Conservation (phyloP, 1,140 invertebrate species). For the Nephila pilipes region DNA sequence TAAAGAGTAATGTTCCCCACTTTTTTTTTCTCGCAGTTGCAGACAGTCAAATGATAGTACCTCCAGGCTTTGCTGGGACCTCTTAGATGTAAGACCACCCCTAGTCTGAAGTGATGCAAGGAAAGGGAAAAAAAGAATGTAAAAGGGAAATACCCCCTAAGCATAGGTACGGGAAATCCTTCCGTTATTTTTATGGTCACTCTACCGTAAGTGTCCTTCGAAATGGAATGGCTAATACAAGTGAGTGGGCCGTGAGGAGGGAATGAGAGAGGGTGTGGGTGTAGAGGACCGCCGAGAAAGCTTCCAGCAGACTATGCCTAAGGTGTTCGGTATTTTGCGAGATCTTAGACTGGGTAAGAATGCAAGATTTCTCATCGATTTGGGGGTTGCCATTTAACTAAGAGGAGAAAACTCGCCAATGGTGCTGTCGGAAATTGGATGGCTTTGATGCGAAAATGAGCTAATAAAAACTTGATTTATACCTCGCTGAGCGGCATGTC, state of each 20-base stretch:
- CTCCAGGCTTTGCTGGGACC: slow-evolving; percentile 34
- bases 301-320: slow-evolving; percentile 3
- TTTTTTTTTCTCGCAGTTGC: not conserved
- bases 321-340: slow-evolving; percentile 65
- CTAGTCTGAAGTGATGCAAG: slow-evolving; percentile 12
- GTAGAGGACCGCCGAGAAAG: slow-evolving; percentile 9
- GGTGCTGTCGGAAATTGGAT: not conserved
- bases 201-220: slow-evolving; percentile 72
- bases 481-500: not conserved
- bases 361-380: slow-evolving; percentile 76
- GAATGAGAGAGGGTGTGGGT: not conserved
- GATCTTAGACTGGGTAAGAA: slow-evolving; percentile 66
- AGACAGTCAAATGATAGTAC: slow-evolving; percentile 72
- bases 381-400: slow-evolving; percentile 26
- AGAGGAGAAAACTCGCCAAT: slow-evolving; percentile 36
- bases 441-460: slow-evolving; percentile 12
- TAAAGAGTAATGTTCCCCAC: not conserved
- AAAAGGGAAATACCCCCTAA: slow-evolving; percentile 12
- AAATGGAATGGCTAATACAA: slow-evolving; percentile 75
- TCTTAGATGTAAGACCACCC: slow-evolving; percentile 28
- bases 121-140: not conserved
- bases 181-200: slow-evolving; percentile 75
- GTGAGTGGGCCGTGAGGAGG: slow-evolving; percentile 55
- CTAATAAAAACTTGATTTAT: slow-evolving; percentile 25
- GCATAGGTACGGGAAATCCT: slow-evolving; percentile 36